Conservation (phyloP, 1,140 invertebrate genomes). For the Triops cancriformis region DNA sequence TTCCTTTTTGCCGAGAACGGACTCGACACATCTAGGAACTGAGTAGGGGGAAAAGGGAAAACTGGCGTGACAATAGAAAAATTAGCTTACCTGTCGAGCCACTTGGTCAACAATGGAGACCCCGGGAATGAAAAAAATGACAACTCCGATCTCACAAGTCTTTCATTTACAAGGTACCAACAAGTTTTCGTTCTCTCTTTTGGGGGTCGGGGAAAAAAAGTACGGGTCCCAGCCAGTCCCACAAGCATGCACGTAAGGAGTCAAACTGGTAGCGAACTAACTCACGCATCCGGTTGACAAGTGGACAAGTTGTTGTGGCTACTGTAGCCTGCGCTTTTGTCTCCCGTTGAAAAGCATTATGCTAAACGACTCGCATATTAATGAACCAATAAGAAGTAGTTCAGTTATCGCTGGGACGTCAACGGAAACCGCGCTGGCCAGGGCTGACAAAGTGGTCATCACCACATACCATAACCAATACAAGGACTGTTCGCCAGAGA, state of each 20-base stretch:
- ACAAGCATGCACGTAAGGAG: neutral
- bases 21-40: neutral
- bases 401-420: neutral
- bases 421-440: slow-evolving; percentile 8
- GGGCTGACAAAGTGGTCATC: slow-evolving; percentile 7
- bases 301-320: slow-evolving; percentile 11
- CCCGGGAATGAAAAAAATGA: neutral
- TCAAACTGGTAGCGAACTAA: neutral
- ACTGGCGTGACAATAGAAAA: slow-evolving; percentile 10
- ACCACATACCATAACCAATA: slow-evolving; percentile 10
- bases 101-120: neutral
- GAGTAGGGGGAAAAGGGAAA: neutral
- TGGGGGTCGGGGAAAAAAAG: neutral
- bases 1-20: neutral
- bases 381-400: slow-evolving; percentile 10
- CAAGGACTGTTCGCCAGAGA: neutral
- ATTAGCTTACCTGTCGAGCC: slow-evolving; percentile 9
- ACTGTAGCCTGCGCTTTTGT: neutral
- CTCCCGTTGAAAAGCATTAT: slow-evolving; percentile 1
- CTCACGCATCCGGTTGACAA: slow-evolving; percentile 9
- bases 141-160: neutral
- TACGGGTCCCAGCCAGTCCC: neutral
- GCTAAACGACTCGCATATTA: slow-evolving; percentile 5
- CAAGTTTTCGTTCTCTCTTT: neutral
- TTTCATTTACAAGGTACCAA: neutral